Conservation (phyloP, 1,140 invertebrate species). For the Samia ricini region DNA sequence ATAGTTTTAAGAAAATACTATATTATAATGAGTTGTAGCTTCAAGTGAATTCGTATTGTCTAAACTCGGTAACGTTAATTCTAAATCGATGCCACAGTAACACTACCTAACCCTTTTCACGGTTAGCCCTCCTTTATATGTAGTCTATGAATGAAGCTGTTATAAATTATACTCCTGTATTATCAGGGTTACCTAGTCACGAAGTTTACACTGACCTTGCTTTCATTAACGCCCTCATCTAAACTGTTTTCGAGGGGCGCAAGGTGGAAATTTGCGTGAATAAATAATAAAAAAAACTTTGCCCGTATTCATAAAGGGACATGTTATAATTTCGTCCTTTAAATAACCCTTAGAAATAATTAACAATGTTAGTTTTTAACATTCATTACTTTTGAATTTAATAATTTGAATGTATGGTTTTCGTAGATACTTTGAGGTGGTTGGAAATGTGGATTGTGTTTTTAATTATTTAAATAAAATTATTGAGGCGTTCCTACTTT, state of each 20-base stretch:
- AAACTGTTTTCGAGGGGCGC: constrained; percentile 30
- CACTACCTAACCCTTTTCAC: constrained; percentile 26
- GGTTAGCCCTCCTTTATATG: constrained; percentile 9
- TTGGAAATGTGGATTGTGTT: no score
- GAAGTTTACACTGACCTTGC: constrained; percentile 35
- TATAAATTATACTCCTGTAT: constrained; percentile 28
- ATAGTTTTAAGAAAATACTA: no score
- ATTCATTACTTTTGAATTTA: no score
- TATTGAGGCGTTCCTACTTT: no score
- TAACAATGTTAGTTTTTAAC: neutral
- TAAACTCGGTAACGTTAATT: neutral
- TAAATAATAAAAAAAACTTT: neutral
- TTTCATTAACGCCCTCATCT: constrained; percentile 26
- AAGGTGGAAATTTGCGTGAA: constrained; percentile 22
- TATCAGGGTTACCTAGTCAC: constrained; percentile 5
- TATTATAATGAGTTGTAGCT: neutral
- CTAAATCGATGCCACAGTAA: neutral
- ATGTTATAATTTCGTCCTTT: neutral
- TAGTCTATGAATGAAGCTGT: constrained; percentile 17
- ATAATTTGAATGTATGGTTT: no score
- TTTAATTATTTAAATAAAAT: no score
- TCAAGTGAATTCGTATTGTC: neutral
- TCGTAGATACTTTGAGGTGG: no score
- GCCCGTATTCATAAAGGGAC: neutral
- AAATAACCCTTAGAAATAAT: neutral